Evolutionary conservation across 2,888 invertebrate species (phyloP), one percentile per base, ranked within the genome.

Genomic region (Spilarctia lutea): DNA sequence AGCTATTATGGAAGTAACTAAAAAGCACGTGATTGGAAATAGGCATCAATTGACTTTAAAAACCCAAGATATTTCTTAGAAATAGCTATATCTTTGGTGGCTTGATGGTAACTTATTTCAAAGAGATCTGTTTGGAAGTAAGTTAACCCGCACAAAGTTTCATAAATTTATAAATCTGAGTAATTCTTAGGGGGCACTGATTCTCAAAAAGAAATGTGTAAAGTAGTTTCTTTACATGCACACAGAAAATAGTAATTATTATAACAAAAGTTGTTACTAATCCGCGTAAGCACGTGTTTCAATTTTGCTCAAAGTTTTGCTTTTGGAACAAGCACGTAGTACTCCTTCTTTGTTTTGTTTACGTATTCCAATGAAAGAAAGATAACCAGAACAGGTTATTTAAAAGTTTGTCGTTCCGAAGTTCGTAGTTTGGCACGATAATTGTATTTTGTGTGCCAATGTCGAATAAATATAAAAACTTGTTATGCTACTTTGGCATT

Each of bases 261-360:
- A 30, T 18, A 18, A 30, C 7, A 18, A 2, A 18, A 7, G 6
- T 63, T 63, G 8, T 30, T 30, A 63, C 63, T 30, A 11, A 24
- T 18, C 39, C 66, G 18, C 10, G 71, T 72, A 42, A 42, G 60
- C 42, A 73, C 72, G 60, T 73, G 42, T 73, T 73, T 72, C 67
- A 30, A 42, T 66, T 73, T 33, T 24, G 27, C 10, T 60, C 11
- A 24, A 73, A 73, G 56, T 72, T 73, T 73, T 73, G 72, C 33
- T 72, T 68, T 66, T 72, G 68, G 39, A 30, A 73, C 60, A 73
- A 66, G 39, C 72, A 72, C 72, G 73, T 68, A 68, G 27, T 35
- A 33, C 24, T 42, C 13, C 8, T 71, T 48, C 33, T 68, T 73
- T 73, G 66, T 67, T 67, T 72, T 72, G 63, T 68, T 73, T 73